Evolutionary conservation across 35 echinoderm and acorn worm species (phyloP).

Genomic region (Apostichopus parvimensis): DNA sequence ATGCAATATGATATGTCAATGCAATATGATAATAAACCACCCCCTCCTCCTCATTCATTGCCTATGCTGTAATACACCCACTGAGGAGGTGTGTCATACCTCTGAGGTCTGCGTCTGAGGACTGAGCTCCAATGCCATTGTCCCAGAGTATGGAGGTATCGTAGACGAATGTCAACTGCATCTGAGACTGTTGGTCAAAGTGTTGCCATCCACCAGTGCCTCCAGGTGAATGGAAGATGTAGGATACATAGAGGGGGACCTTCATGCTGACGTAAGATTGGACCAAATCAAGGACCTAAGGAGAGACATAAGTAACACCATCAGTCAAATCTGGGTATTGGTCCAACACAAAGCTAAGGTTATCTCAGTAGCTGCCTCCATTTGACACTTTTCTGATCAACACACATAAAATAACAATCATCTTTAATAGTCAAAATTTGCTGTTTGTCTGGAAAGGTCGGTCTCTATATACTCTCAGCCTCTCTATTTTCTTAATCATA

Average conservation of each 20-base stretch:
- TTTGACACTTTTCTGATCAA: too few species aligned
- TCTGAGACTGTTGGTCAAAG: constrained; percentile 95
- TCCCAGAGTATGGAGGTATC: constrained; percentile 99
- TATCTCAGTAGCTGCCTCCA: too few species aligned
- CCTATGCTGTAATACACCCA: neutral
- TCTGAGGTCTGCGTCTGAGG: constrained; percentile 52
- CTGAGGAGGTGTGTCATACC: constrained; percentile 26
- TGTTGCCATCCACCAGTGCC: constrained; percentile 95
- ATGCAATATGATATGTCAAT: too few species aligned
- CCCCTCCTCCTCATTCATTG: neutral
- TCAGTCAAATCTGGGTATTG: too few species aligned
- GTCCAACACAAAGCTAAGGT: too few species aligned
- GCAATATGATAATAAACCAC: too few species aligned
- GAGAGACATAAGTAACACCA: neutral
- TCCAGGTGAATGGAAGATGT: constrained; percentile 96
- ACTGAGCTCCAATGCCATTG: constrained; percentile 88
- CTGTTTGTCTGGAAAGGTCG: too few species aligned
- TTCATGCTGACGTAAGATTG: constrained; percentile 92
- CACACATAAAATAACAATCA: too few species aligned
- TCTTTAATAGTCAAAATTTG: too few species aligned
- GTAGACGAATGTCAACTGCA: constrained; percentile 95
- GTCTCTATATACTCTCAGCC: too few species aligned
- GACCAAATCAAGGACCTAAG: constrained; percentile 84
- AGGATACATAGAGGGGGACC: constrained; percentile 91
- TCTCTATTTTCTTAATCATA: too few species aligned